Conservation (phyloP, 2,888 invertebrate species). For the Drosophila nr. fundita region DNA sequence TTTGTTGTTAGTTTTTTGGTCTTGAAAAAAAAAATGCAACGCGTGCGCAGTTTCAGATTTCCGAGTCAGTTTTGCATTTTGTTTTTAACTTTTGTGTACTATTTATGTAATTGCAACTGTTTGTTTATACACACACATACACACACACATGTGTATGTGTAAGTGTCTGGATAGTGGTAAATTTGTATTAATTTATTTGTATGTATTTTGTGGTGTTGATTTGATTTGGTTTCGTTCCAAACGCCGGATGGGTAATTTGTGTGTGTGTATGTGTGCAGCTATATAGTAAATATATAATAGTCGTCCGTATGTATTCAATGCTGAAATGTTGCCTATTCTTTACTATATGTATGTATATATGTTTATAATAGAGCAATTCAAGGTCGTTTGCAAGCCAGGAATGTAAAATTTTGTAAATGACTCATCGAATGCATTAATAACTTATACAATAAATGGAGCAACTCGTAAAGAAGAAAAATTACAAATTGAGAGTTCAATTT, state of each 20-base stretch:
- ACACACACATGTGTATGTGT: not conserved
- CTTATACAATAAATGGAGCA: not conserved
- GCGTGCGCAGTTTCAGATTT: constrained; percentile 60
- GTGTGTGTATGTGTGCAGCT: constrained; percentile 1
- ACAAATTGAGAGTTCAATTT: not conserved
- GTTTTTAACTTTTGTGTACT: constrained; percentile 24
- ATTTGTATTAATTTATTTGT: constrained; percentile 12
- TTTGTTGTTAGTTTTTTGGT: constrained; percentile 33
- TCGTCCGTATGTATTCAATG: constrained; percentile 22
- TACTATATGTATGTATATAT: constrained; percentile 8
- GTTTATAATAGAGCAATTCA: constrained; percentile 38
- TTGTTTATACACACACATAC: not conserved
- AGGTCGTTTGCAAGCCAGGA: constrained; percentile 49
- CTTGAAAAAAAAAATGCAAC: constrained; percentile 50
- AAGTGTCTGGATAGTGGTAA: not conserved
- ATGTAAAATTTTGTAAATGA: constrained; percentile 28
- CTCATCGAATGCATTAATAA: constrained; percentile 23
- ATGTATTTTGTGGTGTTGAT: constrained; percentile 24
- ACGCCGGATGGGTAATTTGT: constrained; percentile 48
- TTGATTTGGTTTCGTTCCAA: constrained; percentile 45
- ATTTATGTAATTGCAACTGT: constrained; percentile 37
- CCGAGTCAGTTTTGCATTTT: constrained; percentile 8
- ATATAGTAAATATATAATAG: not conserved
- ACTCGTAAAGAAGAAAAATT: not conserved
- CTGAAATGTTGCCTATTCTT: constrained; percentile 9